Evolutionary conservation across 2,888 invertebrate genomes (phyloP).

Genomic region (Drosophila ustulata): DNA sequence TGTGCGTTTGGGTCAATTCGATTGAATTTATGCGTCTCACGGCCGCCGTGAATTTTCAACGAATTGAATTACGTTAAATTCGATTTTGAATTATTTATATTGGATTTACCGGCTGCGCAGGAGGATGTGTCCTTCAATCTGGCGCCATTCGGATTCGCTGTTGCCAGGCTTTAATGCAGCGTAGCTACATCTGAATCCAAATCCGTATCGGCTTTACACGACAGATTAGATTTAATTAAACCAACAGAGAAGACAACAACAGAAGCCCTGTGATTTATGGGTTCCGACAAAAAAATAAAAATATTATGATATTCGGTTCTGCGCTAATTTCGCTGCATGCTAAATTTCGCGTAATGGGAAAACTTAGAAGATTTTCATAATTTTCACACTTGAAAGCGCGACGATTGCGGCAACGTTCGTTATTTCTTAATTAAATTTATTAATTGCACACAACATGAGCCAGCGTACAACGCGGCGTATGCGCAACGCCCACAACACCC

Average conservation of each 20-base stretch:
- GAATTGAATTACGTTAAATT: slow-evolving; percentile 66
- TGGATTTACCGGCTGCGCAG: slow-evolving; percentile 39
- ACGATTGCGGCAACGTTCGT: slow-evolving; percentile 53
- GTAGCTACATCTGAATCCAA: slow-evolving; percentile 11
- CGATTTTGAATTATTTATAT: slow-evolving; percentile 67
- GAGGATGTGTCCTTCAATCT: slow-evolving; percentile 47
- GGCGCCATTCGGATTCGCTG: slow-evolving; percentile 25
- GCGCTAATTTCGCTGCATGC: slow-evolving; percentile 57
- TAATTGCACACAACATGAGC: slow-evolving; percentile 78
- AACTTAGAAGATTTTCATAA: slow-evolving; percentile 70
- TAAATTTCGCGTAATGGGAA: slow-evolving; percentile 57
- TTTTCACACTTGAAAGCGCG: slow-evolving; percentile 76
- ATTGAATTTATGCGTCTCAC: slow-evolving; percentile 66
- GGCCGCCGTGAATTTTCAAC: slow-evolving; percentile 51
- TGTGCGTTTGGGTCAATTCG: slow-evolving; percentile 61
- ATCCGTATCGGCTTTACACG: slow-evolving; percentile 41
- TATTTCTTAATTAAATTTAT: slow-evolving; percentile 81
- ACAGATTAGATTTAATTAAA: slow-evolving; percentile 69
- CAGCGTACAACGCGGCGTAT: slow-evolving; percentile 58
- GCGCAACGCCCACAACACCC: slow-evolving; percentile 48
- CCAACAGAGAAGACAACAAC: slow-evolving; percentile 14
- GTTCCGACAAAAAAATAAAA: slow-evolving; percentile 12
- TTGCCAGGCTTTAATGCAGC: slow-evolving; percentile 42
- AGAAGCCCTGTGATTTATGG: slow-evolving; percentile 49
- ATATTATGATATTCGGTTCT: slow-evolving; percentile 17